Percentiles rank a stretch among this genome's conserved stretches.
phyloP scores from a whole-genome alignment of 1,140 invertebrate species.

The Drosophila kepulauana region DNA sequence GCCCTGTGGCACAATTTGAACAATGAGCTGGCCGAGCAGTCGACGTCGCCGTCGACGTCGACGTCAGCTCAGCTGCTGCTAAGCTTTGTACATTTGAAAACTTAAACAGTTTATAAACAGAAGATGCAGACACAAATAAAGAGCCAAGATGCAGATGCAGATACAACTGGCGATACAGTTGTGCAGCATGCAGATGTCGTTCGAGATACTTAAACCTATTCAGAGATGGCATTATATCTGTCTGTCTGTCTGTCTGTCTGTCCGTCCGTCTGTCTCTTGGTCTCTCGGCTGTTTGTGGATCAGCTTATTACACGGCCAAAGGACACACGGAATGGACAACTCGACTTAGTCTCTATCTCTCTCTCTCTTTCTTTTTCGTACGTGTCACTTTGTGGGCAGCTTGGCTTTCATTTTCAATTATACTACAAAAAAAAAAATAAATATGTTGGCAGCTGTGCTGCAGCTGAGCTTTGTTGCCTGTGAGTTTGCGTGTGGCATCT shows the following conservation, averaged over 20 bases:
- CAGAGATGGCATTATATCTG: constrained; percentile 4
- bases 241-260: background rate
- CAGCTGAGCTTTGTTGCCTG: background rate
- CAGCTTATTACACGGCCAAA: constrained; percentile 30
- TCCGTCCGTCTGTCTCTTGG: background rate
- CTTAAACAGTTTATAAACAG: constrained; percentile 62
- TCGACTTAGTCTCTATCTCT: background rate
- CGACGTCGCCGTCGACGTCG: background rate
- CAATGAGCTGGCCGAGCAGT: constrained; percentile 45
- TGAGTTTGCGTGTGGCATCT: background rate
- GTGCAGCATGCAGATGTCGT: background rate
- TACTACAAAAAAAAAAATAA: background rate
- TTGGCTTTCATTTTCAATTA: constrained; percentile 36
- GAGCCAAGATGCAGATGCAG: background rate
- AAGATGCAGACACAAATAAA: constrained; percentile 8
- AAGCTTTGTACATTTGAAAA: constrained; percentile 54
- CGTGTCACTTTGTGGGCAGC: constrained; percentile 21
- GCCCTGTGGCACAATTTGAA: constrained; percentile 59
- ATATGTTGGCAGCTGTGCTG: background rate
- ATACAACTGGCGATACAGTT: background rate
- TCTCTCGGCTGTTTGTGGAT: constrained; percentile 15
- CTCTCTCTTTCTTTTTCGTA: background rate
- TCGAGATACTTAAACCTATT: constrained; percentile 8
- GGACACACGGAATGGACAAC: constrained; percentile 6
- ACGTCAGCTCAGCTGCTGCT: constrained; percentile 37